A percentile compares a stretch with the other conserved stretches of the same genome.
These are phyloP conservation scores for Agrochola macilenta DNA, from an alignment of 2,888 invertebrate species.

Conservation along the genomic window DNA sequence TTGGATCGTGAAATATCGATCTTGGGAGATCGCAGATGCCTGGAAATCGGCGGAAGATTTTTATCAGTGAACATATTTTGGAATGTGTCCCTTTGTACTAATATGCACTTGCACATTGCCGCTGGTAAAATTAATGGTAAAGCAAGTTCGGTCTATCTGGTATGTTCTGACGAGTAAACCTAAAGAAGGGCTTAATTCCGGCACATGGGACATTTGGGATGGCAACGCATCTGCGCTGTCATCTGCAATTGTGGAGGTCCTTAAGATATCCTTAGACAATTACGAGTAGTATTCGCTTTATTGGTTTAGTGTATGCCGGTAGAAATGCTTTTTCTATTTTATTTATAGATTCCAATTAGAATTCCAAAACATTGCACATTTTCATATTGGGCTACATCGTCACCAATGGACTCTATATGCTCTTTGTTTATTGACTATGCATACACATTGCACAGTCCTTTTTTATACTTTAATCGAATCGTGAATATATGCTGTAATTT, in stretches of 20 bases:
- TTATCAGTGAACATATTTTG: neutral
- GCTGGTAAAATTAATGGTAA: neutral
- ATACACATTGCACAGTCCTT: neutral
- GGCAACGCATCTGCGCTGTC: neutral
- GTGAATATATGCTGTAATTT: neutral
- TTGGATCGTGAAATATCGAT: conserved; percentile 31
- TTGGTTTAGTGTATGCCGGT: neutral
- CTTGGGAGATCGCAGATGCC: conserved; percentile 7
- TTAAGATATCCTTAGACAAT: neutral
- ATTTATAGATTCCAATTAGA: neutral
- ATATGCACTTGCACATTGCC: neutral
- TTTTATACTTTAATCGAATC: neutral
- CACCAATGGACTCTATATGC: neutral
- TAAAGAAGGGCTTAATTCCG: neutral
- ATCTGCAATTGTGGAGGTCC: neutral
- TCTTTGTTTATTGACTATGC: neutral
- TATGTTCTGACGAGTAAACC: neutral
- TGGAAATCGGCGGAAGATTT: too few species aligned
- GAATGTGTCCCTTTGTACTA: neutral
- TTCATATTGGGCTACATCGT: neutral
- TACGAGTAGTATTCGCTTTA: neutral
- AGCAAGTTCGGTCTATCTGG: neutral
- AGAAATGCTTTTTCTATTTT: neutral
- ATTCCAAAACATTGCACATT: neutral
- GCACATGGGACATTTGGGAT: neutral